Evolutionary conservation across 2,888 invertebrate genomes (phyloP).

Genomic region (Phaedon cochleariae): DNA sequence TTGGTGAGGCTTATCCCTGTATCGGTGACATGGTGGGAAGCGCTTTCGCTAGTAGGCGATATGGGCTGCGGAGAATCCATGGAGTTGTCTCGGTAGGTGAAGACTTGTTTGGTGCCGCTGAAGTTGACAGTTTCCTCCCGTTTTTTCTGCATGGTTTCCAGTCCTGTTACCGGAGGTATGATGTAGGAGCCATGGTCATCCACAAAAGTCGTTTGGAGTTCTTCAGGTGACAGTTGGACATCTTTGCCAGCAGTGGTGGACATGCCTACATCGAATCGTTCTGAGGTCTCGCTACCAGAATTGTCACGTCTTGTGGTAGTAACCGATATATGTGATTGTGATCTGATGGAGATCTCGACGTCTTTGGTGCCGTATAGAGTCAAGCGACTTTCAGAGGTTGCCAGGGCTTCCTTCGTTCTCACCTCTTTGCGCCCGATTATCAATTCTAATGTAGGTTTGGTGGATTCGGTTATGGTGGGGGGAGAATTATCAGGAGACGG

Average conservation of each 20-base stretch:
- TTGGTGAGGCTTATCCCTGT: constrained; percentile 66
- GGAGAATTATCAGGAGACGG: constrained; percentile 51
- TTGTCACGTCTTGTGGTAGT: constrained; percentile 60
- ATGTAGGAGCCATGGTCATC: constrained; percentile 58
- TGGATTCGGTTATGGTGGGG: constrained; percentile 24
- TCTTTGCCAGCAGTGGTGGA: constrained; percentile 61
- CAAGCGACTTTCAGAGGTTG: constrained; percentile 65
- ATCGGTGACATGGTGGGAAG: constrained; percentile 65
- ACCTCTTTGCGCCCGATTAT: constrained; percentile 66
- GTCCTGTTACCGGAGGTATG: constrained; percentile 54
- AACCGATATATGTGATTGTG: constrained; percentile 66
- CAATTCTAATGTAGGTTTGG: constrained; percentile 62
- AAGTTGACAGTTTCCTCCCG: constrained; percentile 65
- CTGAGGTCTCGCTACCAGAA: constrained; percentile 62
- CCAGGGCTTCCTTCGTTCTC: constrained; percentile 64
- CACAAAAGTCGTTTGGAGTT: constrained; percentile 40
- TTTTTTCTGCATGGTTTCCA: constrained; percentile 56
- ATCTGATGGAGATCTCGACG: constrained; percentile 66
- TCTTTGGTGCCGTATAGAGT: constrained; percentile 65
- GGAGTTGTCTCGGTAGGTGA: constrained; percentile 61
- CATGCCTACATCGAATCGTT: constrained; percentile 63
- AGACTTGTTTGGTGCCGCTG: constrained; percentile 64
- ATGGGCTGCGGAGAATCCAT: constrained; percentile 43
- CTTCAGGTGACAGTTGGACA: constrained; percentile 45
- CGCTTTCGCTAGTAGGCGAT: constrained; percentile 63